A percentile compares a stretch with the other conserved stretches of the same genome.
Evolutionary conservation across 2,888 invertebrate genomes (phyloP).

Genomic region (Microdon myrmicae): DNA sequence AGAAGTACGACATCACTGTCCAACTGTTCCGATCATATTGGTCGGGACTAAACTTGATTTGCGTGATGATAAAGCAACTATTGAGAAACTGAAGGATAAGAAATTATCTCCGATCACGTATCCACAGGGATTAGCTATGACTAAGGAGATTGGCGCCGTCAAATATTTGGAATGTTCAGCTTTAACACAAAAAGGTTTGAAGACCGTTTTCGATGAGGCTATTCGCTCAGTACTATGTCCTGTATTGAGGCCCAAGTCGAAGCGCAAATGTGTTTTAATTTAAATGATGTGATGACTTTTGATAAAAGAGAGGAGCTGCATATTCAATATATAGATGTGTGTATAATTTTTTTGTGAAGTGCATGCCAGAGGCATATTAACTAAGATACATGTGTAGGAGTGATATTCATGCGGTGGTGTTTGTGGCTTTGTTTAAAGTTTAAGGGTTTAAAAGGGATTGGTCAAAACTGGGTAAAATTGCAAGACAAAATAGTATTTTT

Average conservation of each 20-base stretch:
- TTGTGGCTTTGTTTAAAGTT: too few species aligned
- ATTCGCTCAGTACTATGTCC: constrained; percentile 64
- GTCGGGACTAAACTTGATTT: constrained; percentile 64
- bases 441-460: too few species aligned
- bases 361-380: too few species aligned
- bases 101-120: constrained; percentile 64
- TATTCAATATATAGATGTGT: too few species aligned
- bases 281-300: too few species aligned
- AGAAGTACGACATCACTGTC: constrained; percentile 65
- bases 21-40: constrained; percentile 63
- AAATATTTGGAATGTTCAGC: constrained; percentile 65
- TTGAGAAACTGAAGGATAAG: constrained; percentile 64
- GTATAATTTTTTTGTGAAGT: too few species aligned
- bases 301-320: too few species aligned
- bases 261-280: constrained; percentile 55
- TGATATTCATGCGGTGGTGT: too few species aligned
- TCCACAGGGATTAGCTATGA: constrained; percentile 65
- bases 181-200: constrained; percentile 63
- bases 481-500: too few species aligned
- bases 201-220: constrained; percentile 65
- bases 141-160: constrained; percentile 64
- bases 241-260: constrained; percentile 59
- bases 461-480: too few species aligned
- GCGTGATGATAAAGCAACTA: constrained; percentile 63
- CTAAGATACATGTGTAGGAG: too few species aligned